Percentiles rank a stretch among this genome's conserved stretches.
These are phyloP conservation scores for Callosobruchus maculatus DNA, from an alignment of 2,888 invertebrate species.

Conservation along the genomic window DNA sequence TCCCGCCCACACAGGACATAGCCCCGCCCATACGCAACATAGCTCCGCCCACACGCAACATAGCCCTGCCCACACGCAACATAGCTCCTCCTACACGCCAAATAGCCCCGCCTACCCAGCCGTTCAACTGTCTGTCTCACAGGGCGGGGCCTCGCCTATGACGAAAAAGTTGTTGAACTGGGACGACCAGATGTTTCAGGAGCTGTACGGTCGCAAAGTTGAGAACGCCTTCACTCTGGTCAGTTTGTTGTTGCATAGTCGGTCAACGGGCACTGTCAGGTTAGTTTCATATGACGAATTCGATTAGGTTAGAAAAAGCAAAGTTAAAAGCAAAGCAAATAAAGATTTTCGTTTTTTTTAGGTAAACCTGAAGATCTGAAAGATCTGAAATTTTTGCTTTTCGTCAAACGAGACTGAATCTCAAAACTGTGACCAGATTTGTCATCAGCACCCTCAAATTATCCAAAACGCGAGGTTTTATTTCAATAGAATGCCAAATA, in stretches of 20 bases:
- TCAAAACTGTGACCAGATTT: no score
- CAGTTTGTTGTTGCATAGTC: conserved; percentile 18
- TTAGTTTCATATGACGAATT: background rate
- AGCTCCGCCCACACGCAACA: background rate
- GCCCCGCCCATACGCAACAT: conserved; percentile 57
- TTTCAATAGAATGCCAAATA: no score
- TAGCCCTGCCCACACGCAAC: conserved; percentile 3
- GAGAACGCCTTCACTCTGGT: conserved; percentile 9
- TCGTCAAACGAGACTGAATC: no score
- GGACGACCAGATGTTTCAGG: conserved; percentile 31
- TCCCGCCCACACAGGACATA: conserved; percentile 43
- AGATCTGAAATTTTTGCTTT: no score
- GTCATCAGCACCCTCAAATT: no score
- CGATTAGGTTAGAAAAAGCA: no score
- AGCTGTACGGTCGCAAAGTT: conserved; percentile 44
- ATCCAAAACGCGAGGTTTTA: no score
- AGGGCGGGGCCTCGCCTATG: conserved; percentile 57
- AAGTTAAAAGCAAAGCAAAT: no score
- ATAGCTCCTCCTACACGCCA: conserved; percentile 1
- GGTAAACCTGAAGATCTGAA: no score
- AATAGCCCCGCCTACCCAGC: conserved; percentile 6
- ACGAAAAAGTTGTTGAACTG: conserved; percentile 22
- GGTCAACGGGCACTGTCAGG: conserved; percentile 60
- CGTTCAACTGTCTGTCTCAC: conserved; percentile 10
- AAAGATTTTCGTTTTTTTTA: no score